Evolutionary conservation across 2,113 vertebrate genomes (phyloP), one percentile per base, ranked within the genome.

Genomic region (Corythaixoides concolor): DNA sequence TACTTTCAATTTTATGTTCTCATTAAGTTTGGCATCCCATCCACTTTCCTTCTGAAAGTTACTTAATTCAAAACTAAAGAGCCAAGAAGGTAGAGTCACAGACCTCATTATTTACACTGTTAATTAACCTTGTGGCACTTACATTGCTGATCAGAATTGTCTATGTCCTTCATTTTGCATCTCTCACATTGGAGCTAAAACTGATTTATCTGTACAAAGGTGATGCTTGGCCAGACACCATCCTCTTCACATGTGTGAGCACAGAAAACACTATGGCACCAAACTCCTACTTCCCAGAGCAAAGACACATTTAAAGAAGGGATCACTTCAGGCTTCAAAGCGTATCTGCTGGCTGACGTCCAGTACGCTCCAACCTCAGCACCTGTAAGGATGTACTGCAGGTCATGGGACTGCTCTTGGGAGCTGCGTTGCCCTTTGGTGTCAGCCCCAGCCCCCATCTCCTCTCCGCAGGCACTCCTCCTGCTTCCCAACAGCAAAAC

Each of bases 391-490:
- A 82, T 3, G 3, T 10, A 72, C 33, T 0, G 0, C 33, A 64
- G 92, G 62, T 69, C 1, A 0, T 84, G 87, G 68, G 80, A 89
- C 23, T 0, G 1, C 45, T 70, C 47, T 58, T 1, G 1, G 7
- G 58, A 41, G 17, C 55, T 85, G 22, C 3, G 1, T 11, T 49
- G 32, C 32, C 30, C 5, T 24, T 17, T 0, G 0, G 24, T 50
- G 81, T 23, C 72, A 90, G 27, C 39, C 41, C 62, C 0, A 0
- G 43, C 43, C 39, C 12, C 22, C 8, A 0, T 11, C 55, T 75
- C 73, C 76, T 83, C 49, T 84, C 8, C 11, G 18, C 4, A 12
- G 19, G 41, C n/a, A 26, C 33, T 86, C 24, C 50, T 84, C 41
- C 43, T 2, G 7, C 49, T 33, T 50, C 35, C 11, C 1, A 3